These are phyloP conservation scores for Sturnus vulgaris DNA, from an alignment of 2,113 vertebrate genomes.

Conservation along the genomic window DNA sequence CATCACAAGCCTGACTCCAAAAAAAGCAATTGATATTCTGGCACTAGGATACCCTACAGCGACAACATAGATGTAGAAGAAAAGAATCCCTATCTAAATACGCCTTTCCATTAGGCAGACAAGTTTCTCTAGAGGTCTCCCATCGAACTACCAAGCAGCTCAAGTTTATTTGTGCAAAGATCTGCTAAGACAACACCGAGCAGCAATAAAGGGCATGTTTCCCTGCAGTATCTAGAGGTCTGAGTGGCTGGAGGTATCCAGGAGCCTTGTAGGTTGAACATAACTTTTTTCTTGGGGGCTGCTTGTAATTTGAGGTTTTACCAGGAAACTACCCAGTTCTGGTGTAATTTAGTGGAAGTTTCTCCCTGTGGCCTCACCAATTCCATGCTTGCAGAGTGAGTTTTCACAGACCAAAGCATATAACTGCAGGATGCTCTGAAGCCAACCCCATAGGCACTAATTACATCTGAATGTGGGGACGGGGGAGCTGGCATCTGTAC, in stretches of 20 bases:
- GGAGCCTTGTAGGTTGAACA: background rate
- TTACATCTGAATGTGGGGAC: background rate
- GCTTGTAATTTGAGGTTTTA: background rate
- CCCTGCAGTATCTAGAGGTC: background rate
- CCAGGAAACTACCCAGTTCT: background rate
- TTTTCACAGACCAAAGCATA: background rate
- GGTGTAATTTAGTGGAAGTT: background rate
- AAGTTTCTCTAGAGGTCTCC: background rate
- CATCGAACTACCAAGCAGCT: background rate
- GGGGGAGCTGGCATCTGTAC: background rate
- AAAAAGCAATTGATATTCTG: background rate
- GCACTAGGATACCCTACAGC: background rate
- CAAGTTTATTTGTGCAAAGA: background rate
- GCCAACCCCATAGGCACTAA: background rate
- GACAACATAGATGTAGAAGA: background rate
- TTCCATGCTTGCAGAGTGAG: background rate
- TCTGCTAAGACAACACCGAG: background rate
- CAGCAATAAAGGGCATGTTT: background rate
- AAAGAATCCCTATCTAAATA: background rate
- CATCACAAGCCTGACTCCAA: background rate
- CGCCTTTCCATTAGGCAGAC: background rate
- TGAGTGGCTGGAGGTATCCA: background rate
- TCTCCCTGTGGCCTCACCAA: background rate
- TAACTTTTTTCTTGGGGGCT: background rate
- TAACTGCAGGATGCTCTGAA: background rate